These are phyloP conservation scores for Gadus chalcogrammus DNA, from an alignment of 2,113 vertebrate genomes.

Conservation along the genomic window DNA sequence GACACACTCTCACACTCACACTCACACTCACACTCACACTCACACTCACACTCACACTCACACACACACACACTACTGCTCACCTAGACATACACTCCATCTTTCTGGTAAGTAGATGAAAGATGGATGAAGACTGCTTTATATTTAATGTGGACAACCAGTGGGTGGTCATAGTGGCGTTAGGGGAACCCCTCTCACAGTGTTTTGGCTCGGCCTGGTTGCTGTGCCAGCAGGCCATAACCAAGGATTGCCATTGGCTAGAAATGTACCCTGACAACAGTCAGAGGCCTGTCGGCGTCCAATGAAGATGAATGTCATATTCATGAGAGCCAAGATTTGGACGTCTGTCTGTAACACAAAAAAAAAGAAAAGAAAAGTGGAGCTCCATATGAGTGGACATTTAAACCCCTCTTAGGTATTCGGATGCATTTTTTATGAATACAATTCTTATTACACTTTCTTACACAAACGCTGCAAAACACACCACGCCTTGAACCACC, in stretches of 20 bases:
- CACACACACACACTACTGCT: not conserved
- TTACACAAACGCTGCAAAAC: too few species aligned
- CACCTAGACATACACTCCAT: too few species aligned
- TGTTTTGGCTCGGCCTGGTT: slow-evolving; percentile 27
- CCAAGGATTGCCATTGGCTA: slow-evolving; percentile 34
- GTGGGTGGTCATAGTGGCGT: slow-evolving; percentile 39
- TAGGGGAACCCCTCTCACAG: not conserved
- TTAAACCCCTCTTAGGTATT: not conserved
- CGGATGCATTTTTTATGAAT: too few species aligned
- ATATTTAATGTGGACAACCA: slow-evolving; percentile 55
- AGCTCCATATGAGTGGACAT: not conserved
- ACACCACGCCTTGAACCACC: too few species aligned
- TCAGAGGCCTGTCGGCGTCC: slow-evolving; percentile 31
- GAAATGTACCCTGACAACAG: slow-evolving; percentile 54
- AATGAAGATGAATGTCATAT: slow-evolving; percentile 17
- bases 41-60: not conserved
- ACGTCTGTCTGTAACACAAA: too few species aligned
- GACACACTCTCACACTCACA: not conserved
- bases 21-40: not conserved
- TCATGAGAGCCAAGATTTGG: too few species aligned
- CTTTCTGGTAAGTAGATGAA: slow-evolving; percentile 53
- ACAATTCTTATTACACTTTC: too few species aligned
- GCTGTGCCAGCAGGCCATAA: not conserved
- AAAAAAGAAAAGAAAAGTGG: not conserved
- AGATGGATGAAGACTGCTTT: slow-evolving; percentile 55